Conservation (phyloP, 2,797 vertebrate genomes). For the Presbytis comata region DNA sequence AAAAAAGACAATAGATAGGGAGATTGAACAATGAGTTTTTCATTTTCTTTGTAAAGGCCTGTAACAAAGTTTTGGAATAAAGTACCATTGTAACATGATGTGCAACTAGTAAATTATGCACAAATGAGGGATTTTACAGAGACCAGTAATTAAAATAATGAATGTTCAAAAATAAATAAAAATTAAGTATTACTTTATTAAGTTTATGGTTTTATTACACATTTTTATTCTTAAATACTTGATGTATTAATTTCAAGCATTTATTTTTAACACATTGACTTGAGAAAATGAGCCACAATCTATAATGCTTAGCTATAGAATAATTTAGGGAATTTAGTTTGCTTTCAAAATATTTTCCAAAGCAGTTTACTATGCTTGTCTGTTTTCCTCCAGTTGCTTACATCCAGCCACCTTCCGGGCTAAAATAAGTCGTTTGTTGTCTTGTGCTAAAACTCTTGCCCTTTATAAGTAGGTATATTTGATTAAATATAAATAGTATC, state of each 20-base stretch:
- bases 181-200: constrained; percentile 10
- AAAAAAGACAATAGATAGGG: background rate
- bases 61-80: background rate
- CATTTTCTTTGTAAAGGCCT: background rate
- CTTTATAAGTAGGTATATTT: constrained; percentile 1
- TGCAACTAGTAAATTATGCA: background rate
- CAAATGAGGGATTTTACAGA: background rate
- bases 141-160: background rate
- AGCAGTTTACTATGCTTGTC: background rate
- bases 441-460: constrained; percentile 26
- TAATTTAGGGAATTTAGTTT: background rate
- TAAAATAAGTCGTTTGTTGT: background rate
- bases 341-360: constrained; percentile 41
- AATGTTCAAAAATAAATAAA: constrained; percentile 10
- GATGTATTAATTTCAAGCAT: constrained; percentile 34
- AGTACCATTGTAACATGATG: background rate
- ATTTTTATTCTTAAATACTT: background rate
- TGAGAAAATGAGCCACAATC: constrained; percentile 8
- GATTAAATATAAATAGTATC: constrained; percentile 47
- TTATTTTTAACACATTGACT: constrained; percentile 2
- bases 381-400: background rate
- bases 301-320: background rate
- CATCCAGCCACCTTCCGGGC: background rate
- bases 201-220: background rate
- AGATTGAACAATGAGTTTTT: background rate